A percentile compares a stretch with the other conserved stretches of the same genome.
These are phyloP conservation scores for Drosophila athabasca DNA, from an alignment of 1,140 invertebrate genomes.

Conservation along the genomic window DNA sequence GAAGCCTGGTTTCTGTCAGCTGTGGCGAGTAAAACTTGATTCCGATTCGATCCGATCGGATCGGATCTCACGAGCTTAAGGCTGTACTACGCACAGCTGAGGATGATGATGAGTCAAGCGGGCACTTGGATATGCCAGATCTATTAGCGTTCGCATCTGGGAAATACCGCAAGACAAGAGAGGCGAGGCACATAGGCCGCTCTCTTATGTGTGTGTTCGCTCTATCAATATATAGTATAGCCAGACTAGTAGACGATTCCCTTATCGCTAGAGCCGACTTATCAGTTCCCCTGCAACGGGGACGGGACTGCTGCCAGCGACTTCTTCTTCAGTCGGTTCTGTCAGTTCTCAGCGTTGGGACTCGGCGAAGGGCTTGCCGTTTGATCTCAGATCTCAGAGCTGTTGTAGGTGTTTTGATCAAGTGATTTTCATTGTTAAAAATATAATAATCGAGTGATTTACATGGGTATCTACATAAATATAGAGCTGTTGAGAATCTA, in stretches of 20 bases:
- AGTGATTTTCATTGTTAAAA: too few relatives aligned
- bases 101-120: constrained; percentile 48
- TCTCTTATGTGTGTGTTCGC: constrained; percentile 2
- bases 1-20: constrained; percentile 17
- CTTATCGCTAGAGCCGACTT: constrained; percentile 40
- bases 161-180: constrained; percentile 9
- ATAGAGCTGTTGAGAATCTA: not conserved
- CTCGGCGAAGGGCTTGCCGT: too few relatives aligned
- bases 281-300: constrained; percentile 27
- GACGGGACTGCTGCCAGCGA: not conserved
- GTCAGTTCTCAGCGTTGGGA: too few relatives aligned
- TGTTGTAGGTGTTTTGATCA: too few relatives aligned
- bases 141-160: constrained; percentile 31
- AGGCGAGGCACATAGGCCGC: too few relatives aligned
- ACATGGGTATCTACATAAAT: not conserved
- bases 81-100: constrained; percentile 41
- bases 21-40: constrained; percentile 44
- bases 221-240: not conserved
- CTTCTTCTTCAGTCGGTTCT: too few relatives aligned
- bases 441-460: too few relatives aligned
- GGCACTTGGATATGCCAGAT: constrained; percentile 57
- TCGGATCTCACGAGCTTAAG: constrained; percentile 22
- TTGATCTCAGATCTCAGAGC: too few relatives aligned
- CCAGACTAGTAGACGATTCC: constrained; percentile 11
- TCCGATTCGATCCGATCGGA: constrained; percentile 12